Evolutionary conservation across 2,888 invertebrate species (phyloP).

Genomic region (Synanthedon vespiformis): DNA sequence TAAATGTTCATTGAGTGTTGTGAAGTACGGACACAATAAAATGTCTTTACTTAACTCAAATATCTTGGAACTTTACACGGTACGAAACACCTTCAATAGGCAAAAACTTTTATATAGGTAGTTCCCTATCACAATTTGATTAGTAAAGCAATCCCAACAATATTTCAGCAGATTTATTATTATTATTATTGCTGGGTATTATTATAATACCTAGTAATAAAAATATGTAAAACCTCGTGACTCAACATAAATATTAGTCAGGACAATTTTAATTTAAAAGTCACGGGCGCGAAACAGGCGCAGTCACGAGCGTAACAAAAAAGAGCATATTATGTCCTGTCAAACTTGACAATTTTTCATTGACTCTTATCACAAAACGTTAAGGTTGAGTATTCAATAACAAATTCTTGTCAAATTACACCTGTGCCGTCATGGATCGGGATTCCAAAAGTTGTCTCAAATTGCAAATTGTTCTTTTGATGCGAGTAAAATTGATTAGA

Average conservation of each 20-base stretch:
- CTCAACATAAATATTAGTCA: background rate
- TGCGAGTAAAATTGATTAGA: constrained; percentile 31
- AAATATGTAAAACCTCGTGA: background rate
- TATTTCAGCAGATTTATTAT: no score
- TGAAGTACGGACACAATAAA: constrained; percentile 20
- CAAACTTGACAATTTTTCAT: background rate
- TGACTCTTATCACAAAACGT: background rate
- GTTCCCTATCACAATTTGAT: no score
- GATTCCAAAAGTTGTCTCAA: constrained; percentile 35
- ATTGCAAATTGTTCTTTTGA: constrained; percentile 30
- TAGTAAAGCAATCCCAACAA: no score
- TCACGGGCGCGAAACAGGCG: background rate
- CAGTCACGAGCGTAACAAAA: constrained; percentile 24
- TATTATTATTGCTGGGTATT: no score
- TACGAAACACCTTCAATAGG: no score
- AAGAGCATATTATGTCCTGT: constrained; percentile 49
- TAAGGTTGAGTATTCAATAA: background rate
- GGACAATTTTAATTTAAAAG: background rate
- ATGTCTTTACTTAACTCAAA: constrained; percentile 9
- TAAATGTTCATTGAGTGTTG: constrained; percentile 12
- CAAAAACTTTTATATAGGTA: no score
- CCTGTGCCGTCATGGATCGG: constrained; percentile 48
- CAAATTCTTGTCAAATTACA: constrained; percentile 14
- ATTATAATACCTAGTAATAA: no score
- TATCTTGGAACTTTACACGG: no score